Evolutionary conservation across 2,888 invertebrate genomes (phyloP), one percentile per base, ranked within the genome.

Genomic region (Polydrusus tereticollis): DNA sequence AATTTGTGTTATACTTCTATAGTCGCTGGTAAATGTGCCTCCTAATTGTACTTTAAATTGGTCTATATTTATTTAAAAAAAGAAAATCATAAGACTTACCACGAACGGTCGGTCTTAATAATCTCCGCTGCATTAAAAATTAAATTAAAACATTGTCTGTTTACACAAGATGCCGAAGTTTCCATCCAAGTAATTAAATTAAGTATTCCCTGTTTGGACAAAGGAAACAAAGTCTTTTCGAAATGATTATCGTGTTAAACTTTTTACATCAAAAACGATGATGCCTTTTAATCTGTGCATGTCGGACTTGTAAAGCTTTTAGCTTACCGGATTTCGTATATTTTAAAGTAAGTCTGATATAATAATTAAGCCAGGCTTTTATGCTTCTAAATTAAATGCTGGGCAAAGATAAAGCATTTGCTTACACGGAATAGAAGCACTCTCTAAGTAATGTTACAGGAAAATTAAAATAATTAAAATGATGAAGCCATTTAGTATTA

Each of bases 241-340:
- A 7, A n/a, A 7, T 16, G 52, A 23, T 52, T 14, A 52, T 23
- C 26, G 1, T 3, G 52, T 6, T 52, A 29, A 52, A 29, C 26
- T 52, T 14, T 52, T 52, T 29, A 52, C 52, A 52, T 52, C 52
- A 52, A 52, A 52, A 50, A 21, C 12, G 20, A 3, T 16, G 29
- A 16, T 29, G 29, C 23, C 23, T 23, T 50, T 50, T 50, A 50
- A 50, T 50, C 50, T 50, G 50, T 23, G 23, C 52, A 52, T 16
- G 52, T 52, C 52, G 52, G 29, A 8, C 29, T 29, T 45, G 16
- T 8, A 29, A 52, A 52, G 50, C 52, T 52, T 29, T 52, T 14
- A 52, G 52, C 52, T 52, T 52, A 52, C 52, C 26, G 52, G 29
- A 16, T 52, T 52, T 52, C 26, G 10, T 52, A 29, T 52, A 52